Base-by-base conservation (phyloP, 2,888 invertebrate genomes). In the Liopterus haemorrhoidalis region DNA sequence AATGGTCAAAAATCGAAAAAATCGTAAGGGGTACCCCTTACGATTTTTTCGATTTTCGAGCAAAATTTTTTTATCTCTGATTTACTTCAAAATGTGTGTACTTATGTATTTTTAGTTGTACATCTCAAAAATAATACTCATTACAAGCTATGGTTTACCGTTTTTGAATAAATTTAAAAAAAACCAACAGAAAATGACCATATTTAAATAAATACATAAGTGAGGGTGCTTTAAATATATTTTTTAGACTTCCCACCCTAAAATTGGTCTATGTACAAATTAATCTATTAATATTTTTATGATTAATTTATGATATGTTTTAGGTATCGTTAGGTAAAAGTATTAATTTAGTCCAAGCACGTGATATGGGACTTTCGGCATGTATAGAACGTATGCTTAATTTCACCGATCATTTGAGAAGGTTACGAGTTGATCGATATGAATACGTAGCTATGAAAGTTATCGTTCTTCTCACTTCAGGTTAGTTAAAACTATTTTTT, bases 361-460 rank as follows among this genome's bases (percentile, higher is more conserved):
- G 76, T 57, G 83, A 85, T 50, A 73, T 89, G 61, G 88, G 86
- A 4, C 69, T 85, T 56, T 81, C 81, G 58, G 85, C 91, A 40
- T 92, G 94, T 65, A 92, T 95, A 62, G 90, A 91, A 67, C 76
- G 94, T 49, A 92, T 96, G 90, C 76, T 96, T 56, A 89, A 90
- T 65, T 86, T 96, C 69, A 92, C 94, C 1, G 91, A 94, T 64
- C 92, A 94, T 67, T 71, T 96, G 60, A 74, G 93, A 57, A 72
- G 93, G 54, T 74, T 96, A 53, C 78, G 89, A 57, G 88, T 96
- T 24, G 95, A 96, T 71, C 81, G 90, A 60, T 93, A 93, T 68
- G 96, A 96, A 72, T 96, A 93, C 68, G 93, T 94, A 56, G 93
- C 93, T 55, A 83, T 96, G 77, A 96, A 96, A 73, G 92, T 92